Conservation (phyloP, 1,140 invertebrate species). For the Ladona fulva region DNA sequence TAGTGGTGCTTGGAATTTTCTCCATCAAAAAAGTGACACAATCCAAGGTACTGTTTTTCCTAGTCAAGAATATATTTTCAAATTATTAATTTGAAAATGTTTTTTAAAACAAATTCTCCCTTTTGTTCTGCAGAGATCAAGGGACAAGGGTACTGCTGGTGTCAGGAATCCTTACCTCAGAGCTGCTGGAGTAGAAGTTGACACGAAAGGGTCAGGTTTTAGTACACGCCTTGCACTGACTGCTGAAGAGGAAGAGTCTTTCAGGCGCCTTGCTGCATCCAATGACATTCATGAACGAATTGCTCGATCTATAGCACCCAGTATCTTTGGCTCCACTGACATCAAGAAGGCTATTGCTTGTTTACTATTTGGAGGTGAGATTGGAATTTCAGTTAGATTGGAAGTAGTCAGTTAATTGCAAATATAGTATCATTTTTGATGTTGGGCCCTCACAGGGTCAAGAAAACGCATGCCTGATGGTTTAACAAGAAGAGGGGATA, state of each 20-base stretch:
- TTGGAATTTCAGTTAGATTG: neutral
- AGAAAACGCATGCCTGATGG: slow-evolving; percentile 90
- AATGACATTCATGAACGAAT: slow-evolving; percentile 86
- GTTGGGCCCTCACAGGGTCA: slow-evolving; percentile 42
- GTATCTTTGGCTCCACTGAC: slow-evolving; percentile 89
- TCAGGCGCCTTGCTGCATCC: slow-evolving; percentile 72
- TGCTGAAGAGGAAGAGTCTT: slow-evolving; percentile 85
- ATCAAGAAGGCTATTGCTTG: slow-evolving; percentile 98
- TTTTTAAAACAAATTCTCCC: neutral
- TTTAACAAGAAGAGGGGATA: slow-evolving; percentile 88
- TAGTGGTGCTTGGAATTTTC: slow-evolving; percentile 90
- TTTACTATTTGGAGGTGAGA: slow-evolving; percentile 82
- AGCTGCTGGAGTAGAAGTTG: slow-evolving; percentile 84
- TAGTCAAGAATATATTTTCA: slow-evolving; percentile 29
- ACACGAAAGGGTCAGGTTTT: slow-evolving; percentile 68
- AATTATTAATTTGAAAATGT: neutral
- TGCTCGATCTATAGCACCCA: slow-evolving; percentile 88
- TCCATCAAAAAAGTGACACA: slow-evolving; percentile 84
- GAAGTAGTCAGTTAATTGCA: too few relatives aligned
- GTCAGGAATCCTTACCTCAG: slow-evolving; percentile 90
- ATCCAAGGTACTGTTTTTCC: slow-evolving; percentile 15
- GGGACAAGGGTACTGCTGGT: slow-evolving; percentile 81
- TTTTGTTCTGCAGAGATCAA: slow-evolving; percentile 41
- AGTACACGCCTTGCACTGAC: slow-evolving; percentile 47
- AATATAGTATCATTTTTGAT: neutral